A percentile compares a stretch with the other conserved stretches of the same genome.
Evolutionary conservation across 2,797 vertebrate species (phyloP).

Genomic region (Tarsius wallacei): DNA sequence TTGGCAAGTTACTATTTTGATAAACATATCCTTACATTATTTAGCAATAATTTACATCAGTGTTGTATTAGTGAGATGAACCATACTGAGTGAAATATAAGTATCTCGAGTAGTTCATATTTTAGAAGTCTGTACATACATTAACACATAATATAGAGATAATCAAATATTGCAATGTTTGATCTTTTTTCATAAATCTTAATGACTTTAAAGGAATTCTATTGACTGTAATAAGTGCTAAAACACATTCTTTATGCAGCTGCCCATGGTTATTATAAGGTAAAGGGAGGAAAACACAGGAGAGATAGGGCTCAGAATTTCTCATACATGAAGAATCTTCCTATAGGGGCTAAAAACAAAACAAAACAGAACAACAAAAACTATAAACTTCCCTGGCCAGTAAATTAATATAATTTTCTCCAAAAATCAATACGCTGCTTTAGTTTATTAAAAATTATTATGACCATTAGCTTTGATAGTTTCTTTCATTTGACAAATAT

Average conservation of each 20-base stretch:
- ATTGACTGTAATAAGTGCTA: neutral
- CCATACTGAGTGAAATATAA: neutral
- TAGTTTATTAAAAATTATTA: constrained; percentile 25
- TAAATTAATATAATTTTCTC: constrained; percentile 17
- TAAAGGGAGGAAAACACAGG: neutral
- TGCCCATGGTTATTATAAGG: neutral
- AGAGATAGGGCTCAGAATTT: neutral
- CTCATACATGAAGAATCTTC: neutral
- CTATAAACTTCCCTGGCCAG: neutral
- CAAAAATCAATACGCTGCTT: constrained; percentile 46
- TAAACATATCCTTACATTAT: neutral
- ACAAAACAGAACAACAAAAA: neutral
- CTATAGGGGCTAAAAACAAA: neutral
- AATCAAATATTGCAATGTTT: neutral
- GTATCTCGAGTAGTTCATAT: neutral
- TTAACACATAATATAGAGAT: neutral
- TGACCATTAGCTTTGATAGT: neutral
- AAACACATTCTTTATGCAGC: neutral
- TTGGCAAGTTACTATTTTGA: constrained; percentile 25
- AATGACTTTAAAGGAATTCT: constrained; percentile 36
- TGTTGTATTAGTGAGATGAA: neutral
- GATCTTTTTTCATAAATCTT: neutral
- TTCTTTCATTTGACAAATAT: neutral
- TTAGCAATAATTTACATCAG: constrained; percentile 16
- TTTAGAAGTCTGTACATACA: neutral